Base-by-base conservation (phyloP, 2,888 invertebrate species). In the Drosophila macrothrix region DNA sequence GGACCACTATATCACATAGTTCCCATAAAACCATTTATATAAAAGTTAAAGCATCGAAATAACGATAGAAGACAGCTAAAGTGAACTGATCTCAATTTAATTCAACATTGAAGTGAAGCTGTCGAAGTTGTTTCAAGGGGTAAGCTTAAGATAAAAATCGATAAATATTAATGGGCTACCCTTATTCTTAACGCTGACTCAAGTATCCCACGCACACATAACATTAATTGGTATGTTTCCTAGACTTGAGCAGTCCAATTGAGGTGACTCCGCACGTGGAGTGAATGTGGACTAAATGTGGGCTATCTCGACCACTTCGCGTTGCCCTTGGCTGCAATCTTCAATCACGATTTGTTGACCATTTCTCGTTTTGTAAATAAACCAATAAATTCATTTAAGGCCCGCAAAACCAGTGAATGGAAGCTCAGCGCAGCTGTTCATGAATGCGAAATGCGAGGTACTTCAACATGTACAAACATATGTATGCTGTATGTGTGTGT, bases 331-430 rank as follows among this genome's bases (percentile, higher is more conserved):
- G 16, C 50, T 55, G 67, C 76, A 50, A 81, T 77, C 62, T 80
- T 80, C 72, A 78, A 85, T 84, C 82, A 67, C 72, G 71, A 76
- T 83, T 78, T 85, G 80, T 83, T 88, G 85, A 67, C 78, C 83
- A 85, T 82, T 85, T 75, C 72, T 73, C 75, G 70, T 64, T 75
- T 67, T 80, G 83, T 80, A 85, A 85, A 85, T 85, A 83, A 88
- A 76, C 82, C 78, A 80, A 88, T 83, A 83, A 85, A 85, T 85
- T 80, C 76, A 83, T 88, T 85, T 82, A 73, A 82, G 72, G 70
- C 72, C 74, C 82, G 74, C 86, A 46, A 46, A 46, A 86, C 86
- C 86, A 79, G 83, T 67, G 75, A 66, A 70, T 49, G 39, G 3
- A 37, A 14, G 58, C 71, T 59, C 61, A 63, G 37, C 67, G 72